Base-by-base conservation (phyloP, 64 coral and sea anemone species). In the Trachythela sp. region DNA sequence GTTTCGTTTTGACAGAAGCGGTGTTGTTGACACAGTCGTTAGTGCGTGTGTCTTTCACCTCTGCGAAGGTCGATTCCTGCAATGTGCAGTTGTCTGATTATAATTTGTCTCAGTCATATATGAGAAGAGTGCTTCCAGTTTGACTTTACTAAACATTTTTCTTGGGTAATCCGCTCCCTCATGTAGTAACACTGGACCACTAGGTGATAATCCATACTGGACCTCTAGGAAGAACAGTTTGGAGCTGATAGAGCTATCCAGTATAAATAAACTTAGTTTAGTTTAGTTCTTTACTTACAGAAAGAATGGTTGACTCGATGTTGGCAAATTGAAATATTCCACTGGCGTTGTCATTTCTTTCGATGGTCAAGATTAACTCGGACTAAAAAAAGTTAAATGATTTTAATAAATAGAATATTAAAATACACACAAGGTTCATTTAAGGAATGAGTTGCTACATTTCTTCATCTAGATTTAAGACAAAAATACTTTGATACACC, bases 301-400 rank as follows among this genome's bases (percentile, higher is more conserved):
- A 64, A 64, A 64, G 56, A 64, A 27, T 64, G 26, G 5, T 64
- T 6, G 20, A 27, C 20, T 64, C 56, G 9, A 22, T 80, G 34
- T 36, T 80, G 15, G 32, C 75, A 80, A 80, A 80, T 30, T 80
- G 75, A 30, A 80, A 80, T 17, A 80, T 22, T 39, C 75, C 75
- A 1, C 32, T 29, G 1, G 75, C 20, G 20, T 80, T 80, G 75
- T 80, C 75, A 36, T 80, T 80, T 37, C 75, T 80, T 22, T 29
- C 15, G 33, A 80, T 39, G 13, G 75, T 80, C 33, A 80, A 39
- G 20, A 80, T 36, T 29, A 80, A 22, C 15, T 35, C 38, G 31
- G 75, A 80, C 75, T 80, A 80, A 80, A 80, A 8, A 80, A 36
- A 80, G 0, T 5, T 13, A 80, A 38, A 3, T 2, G 13, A 34